phyloP scores from a whole-genome alignment of 1,140 invertebrate genomes.

The Stegodyphus dumicola region DNA sequence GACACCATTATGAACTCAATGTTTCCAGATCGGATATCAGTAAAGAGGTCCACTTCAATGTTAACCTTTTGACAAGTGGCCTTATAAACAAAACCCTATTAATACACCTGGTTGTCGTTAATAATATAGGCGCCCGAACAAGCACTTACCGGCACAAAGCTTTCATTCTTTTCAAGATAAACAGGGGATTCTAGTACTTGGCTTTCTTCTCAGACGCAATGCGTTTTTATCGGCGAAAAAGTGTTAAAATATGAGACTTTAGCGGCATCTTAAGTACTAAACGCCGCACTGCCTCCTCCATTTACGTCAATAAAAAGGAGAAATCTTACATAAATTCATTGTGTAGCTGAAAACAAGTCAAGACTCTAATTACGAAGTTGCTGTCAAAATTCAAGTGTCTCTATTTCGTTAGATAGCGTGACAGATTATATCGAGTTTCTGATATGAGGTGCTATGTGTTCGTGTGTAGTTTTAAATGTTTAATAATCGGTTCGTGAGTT shows the following conservation, averaged over 20 bases:
- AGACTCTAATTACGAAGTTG: slow-evolving; percentile 21
- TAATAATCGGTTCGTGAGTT: no score
- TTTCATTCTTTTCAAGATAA: slow-evolving; percentile 17
- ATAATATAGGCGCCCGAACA: slow-evolving; percentile 42
- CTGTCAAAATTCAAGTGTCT: slow-evolving; percentile 25
- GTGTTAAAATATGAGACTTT: slow-evolving; percentile 57
- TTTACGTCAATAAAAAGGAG: slow-evolving; percentile 54
- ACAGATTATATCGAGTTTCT: slow-evolving; percentile 36
- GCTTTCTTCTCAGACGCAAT: background rate
- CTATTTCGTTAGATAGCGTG: slow-evolving; percentile 11
- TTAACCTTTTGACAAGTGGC: slow-evolving; percentile 53
- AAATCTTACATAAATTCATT: slow-evolving; percentile 46
- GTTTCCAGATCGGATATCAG: slow-evolving; percentile 47
- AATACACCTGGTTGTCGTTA: slow-evolving; percentile 55
- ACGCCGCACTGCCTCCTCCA: slow-evolving; percentile 8
- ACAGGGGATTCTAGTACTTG: slow-evolving; percentile 12
- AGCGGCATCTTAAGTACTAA: slow-evolving; percentile 30
- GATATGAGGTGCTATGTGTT: background rate
- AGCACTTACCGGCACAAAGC: slow-evolving; percentile 13
- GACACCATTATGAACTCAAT: slow-evolving; percentile 34
- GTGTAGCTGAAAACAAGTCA: slow-evolving; percentile 29
- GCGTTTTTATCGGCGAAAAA: slow-evolving; percentile 44
- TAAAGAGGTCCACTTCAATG: slow-evolving; percentile 25
- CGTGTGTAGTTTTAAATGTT: no score
- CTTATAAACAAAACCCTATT: slow-evolving; percentile 54